phyloP scores from a whole-genome alignment of 2,113 vertebrate species.

The Genyomyrus donnyi region DNA sequence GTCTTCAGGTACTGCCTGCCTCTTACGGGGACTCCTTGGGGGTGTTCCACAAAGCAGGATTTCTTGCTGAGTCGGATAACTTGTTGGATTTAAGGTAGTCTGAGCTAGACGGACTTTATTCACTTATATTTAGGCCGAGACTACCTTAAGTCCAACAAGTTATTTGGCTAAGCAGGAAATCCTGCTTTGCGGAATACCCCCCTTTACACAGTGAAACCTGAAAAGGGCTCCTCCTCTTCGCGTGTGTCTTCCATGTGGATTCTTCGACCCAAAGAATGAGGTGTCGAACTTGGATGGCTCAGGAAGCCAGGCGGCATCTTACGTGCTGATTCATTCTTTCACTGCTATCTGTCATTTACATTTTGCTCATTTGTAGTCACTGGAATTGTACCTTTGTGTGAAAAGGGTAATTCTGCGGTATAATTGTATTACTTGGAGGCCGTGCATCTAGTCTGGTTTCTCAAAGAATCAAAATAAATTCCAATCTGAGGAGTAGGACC shows the following conservation, averaged over 20 bases:
- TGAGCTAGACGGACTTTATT: too few species aligned
- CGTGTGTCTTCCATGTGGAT: background rate
- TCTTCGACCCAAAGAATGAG: background rate
- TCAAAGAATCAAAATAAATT: conserved; percentile 45
- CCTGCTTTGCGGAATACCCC: too few species aligned
- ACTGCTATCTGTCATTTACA: background rate
- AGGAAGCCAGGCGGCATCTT: conserved; percentile 20
- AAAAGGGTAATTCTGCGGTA: conserved; percentile 53
- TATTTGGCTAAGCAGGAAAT: too few species aligned
- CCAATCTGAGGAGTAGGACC: conserved; percentile 40
- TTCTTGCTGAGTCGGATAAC: too few species aligned
- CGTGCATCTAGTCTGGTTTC: conserved; percentile 52
- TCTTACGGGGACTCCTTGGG: background rate
- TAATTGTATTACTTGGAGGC: conserved; percentile 56
- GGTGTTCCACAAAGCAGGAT: too few species aligned
- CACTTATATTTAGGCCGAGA: too few species aligned
- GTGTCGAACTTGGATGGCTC: conserved; percentile 35
- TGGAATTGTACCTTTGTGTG: conserved; percentile 43
- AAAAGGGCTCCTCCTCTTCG: background rate
- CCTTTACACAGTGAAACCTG: background rate
- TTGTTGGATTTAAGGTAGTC: too few species aligned
- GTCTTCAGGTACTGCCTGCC: background rate
- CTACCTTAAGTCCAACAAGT: too few species aligned
- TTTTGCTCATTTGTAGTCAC: conserved; percentile 34
- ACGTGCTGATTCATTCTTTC: background rate